Conservation (phyloP, 2,113 vertebrate species). For the Neoarius graeffei region DNA sequence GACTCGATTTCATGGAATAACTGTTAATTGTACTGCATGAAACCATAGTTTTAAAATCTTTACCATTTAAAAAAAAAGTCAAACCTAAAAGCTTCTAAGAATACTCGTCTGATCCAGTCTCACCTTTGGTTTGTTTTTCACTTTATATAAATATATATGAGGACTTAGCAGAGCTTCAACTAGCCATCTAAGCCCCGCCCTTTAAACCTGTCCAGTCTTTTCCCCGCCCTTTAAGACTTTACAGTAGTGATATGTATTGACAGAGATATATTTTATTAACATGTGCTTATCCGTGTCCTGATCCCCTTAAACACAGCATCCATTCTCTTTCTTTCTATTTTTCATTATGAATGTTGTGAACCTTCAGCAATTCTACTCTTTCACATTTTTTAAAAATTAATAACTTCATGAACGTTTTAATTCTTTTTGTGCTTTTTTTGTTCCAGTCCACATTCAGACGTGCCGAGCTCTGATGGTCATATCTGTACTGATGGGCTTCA, state of each 20-base stretch:
- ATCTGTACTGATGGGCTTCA: constrained; percentile 90
- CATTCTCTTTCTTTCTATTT: not conserved
- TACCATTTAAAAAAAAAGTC: too few species aligned
- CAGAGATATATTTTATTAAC: not conserved
- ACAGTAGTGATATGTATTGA: not conserved
- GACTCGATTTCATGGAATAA: not conserved
- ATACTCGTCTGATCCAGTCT: not conserved
- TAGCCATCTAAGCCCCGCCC: not conserved
- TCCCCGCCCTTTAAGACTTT: not conserved
- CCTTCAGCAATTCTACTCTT: not conserved
- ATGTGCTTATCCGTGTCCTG: not conserved
- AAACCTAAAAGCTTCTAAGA: too few species aligned
- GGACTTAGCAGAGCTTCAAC: not conserved
- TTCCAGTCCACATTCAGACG: constrained; percentile 91
- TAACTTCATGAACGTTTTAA: not conserved
- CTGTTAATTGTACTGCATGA: not conserved
- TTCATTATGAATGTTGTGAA: not conserved
- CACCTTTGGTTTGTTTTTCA: not conserved
- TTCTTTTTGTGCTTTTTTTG: not conserved
- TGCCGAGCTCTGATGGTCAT: constrained; percentile 94
- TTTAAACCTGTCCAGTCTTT: not conserved
- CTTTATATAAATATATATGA: not conserved
- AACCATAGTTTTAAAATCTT: not conserved
- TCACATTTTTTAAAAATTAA: not conserved
- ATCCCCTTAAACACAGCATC: not conserved